phyloP scores from a whole-genome alignment of 2,888 invertebrate species.

The Trachelus stipa region DNA sequence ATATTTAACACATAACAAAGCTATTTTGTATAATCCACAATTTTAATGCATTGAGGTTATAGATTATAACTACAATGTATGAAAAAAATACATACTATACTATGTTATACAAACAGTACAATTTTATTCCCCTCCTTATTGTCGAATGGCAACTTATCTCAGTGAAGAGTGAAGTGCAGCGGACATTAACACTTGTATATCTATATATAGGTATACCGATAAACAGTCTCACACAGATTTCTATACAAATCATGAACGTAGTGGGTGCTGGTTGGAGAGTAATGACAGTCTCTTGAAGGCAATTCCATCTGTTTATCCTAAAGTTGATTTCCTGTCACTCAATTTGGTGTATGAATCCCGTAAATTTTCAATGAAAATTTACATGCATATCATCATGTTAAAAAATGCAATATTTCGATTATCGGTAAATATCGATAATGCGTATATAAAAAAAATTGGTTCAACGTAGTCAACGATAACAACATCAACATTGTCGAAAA shows the following conservation, averaged over 20 bases:
- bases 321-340: neutral
- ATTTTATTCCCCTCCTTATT: neutral
- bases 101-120: neutral
- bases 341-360: neutral
- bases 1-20: neutral
- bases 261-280: neutral
- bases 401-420: neutral
- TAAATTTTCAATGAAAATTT: neutral
- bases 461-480: neutral
- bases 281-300: neutral
- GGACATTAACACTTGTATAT: neutral
- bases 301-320: neutral
- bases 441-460: neutral
- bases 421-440: neutral
- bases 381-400: neutral
- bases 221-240: neutral
- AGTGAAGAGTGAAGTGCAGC: neutral
- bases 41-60: neutral
- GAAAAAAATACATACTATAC: neutral
- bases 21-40: neutral
- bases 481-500: neutral
- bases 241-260: neutral
- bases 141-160: neutral
- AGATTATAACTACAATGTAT: neutral
- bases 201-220: neutral